Base-by-base conservation (phyloP, 1,140 invertebrate genomes). In the Mylabris phalerata region DNA sequence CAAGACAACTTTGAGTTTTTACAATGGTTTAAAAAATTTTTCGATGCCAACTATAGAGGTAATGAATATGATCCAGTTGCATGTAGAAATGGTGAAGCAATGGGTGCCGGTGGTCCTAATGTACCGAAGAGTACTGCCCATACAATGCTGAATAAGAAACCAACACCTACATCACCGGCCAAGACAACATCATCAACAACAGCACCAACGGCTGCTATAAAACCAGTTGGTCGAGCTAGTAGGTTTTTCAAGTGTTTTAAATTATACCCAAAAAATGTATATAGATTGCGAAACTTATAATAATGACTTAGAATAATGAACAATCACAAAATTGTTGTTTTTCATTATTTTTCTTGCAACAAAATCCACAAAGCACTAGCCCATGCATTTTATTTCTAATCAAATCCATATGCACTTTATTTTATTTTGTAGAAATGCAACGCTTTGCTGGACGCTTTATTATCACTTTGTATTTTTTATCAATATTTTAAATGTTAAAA, bases 21-120 rank as follows among this genome's bases (percentile, higher is more conserved):
- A 63, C 95, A 98, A 82, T 98, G 95, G 95, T 98, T 98, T 82
- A 98, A 98, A 83, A 96, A 96, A 77, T 98, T 98, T 79, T 98
- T 97, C 80, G 95, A 98, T 80, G 93, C 93, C 61, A 98, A 98
- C 82, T 97, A 95, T 80, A 85, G 88, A 74, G 93, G 92, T 71
- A 82, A 84, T 64, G 90, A 92, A 61, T 98, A 98, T 77, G 91
- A 97, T 81, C 86, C 95, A 44, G 75, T 93, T 62, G 83, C 82
- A 50, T 88, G 89, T 68, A 81, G 95, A 66, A 88, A 87, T 66
- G 91, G 91, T 62, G 86, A 93, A 71, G 76, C 82, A 9, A 85
- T 95, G 82, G 92, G 90, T 61, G 78, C 81, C 60, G 82, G 83
- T 64, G 82, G 80, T 63, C 76, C 75, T 67, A 77, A 80, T 70